These are phyloP conservation scores for Haemorhous mexicanus DNA, from an alignment of 2,113 vertebrate genomes.

Conservation along the genomic window DNA sequence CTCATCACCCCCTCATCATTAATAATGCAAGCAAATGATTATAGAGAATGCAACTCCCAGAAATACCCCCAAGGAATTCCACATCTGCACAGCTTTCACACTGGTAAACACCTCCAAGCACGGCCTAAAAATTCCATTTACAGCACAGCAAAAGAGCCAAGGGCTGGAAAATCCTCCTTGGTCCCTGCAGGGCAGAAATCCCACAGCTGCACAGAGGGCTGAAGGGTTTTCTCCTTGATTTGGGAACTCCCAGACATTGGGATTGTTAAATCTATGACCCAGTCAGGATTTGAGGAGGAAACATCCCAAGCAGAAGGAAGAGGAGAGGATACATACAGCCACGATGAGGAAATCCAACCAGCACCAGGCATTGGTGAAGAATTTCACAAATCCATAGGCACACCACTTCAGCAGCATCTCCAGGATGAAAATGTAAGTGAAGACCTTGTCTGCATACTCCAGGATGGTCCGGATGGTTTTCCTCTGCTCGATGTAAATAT, in stretches of 20 bases:
- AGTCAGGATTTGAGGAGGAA: background rate
- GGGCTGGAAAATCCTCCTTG: background rate
- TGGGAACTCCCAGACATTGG: background rate
- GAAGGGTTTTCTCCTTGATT: background rate
- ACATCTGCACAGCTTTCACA: background rate
- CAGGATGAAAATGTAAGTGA: constrained; percentile 99
- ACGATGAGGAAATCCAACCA: constrained; percentile 98
- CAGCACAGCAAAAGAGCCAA: background rate
- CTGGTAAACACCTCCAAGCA: background rate
- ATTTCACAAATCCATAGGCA: constrained; percentile 96
- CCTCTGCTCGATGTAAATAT: constrained; percentile 97
- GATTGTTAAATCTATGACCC: accelerated
- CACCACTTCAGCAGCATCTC: constrained; percentile 99
- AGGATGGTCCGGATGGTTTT: constrained; percentile 91
- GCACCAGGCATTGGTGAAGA: constrained; percentile 96
- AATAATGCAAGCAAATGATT: accelerated
- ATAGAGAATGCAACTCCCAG: background rate
- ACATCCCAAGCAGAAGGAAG: background rate
- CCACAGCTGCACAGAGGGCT: background rate
- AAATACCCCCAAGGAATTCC: background rate
- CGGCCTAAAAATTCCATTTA: background rate
- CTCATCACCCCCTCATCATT: background rate
- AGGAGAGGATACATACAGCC: constrained; percentile 83
- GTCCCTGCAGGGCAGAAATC: background rate
- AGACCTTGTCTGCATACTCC: constrained; percentile 94